Base-by-base conservation (phyloP, 92 coral and sea anemone genomes). In the Phymanthus crucifer region DNA sequence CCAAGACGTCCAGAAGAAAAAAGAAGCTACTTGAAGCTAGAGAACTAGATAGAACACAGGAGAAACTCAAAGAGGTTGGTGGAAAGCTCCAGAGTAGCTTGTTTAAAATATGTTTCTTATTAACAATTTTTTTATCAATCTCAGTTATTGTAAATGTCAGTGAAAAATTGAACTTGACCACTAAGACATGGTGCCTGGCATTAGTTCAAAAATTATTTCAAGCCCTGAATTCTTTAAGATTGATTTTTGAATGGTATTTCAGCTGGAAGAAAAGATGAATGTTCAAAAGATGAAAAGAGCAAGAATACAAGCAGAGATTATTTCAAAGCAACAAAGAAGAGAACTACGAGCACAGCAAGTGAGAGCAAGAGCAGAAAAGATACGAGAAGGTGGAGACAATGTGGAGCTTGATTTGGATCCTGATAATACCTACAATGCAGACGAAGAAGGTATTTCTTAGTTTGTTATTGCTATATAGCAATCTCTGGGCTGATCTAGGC, bases 351-450 rank as follows among this genome's bases (percentile, higher is more conserved):
- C 98, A 6, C 90, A 74, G 58, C 81, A 84, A 75, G 97, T 95
- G 64, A 87, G 93, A 50, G 84, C 61, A 34, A 95, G 83, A 40
- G 97, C 92, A n/a, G 76, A 71, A 78, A 34, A 71, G 50, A 83
- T 93, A 43, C 52, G 84, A 35, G 98, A 93, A 1, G 91, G 93
- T 8, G 86, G 83, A 1, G 94, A 94, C 70, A 79, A 74, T 7
- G 90, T 76, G 16, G 90, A 78, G 48, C 80, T 87, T 66, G 83
- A 74, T 43, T 84, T 95, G 34, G 91, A 95, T 79, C 90, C 66
- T 21, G 98, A 95, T 77, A 93, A 92, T 35, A 90, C 93, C 16
- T 95, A 88, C 83, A 92, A 92, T 87, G 94, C 92, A 27, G 93
- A 76, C 34, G 89, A 82, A 32, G 97, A 90, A 89, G 94, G 97